Evolutionary conservation across 2,888 invertebrate genomes (phyloP).

Genomic region (Eilema griseolum): DNA sequence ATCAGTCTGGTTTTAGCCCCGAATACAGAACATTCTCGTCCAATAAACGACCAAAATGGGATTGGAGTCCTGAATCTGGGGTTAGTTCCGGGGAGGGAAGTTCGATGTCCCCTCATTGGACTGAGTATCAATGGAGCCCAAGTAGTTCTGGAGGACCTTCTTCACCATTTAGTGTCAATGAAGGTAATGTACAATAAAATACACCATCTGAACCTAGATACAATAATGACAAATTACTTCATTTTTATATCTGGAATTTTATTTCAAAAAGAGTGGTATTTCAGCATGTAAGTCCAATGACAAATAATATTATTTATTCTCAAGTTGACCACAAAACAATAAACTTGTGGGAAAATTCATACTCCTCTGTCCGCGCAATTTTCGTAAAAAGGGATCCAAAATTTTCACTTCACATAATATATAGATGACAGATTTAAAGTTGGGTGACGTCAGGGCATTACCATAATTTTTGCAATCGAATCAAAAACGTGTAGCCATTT

Average conservation of each 20-base stretch:
- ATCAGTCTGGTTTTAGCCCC: conserved; percentile 77
- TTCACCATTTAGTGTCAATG: conserved; percentile 78
- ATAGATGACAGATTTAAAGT: background rate
- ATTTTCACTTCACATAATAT: too few relatives aligned
- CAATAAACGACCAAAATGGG: conserved; percentile 67
- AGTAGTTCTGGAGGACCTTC: conserved; percentile 82
- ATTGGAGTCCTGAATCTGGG: conserved; percentile 82
- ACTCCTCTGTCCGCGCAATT: too few relatives aligned
- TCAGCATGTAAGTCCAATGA: too few relatives aligned
- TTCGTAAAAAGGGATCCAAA: too few relatives aligned
- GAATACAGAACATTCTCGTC: conserved; percentile 63
- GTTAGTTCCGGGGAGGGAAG: conserved; percentile 72
- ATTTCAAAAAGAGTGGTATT: background rate
- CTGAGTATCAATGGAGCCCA: conserved; percentile 86
- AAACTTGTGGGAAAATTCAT: too few relatives aligned
- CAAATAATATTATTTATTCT: too few relatives aligned
- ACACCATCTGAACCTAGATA: background rate
- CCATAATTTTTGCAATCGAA: too few relatives aligned
- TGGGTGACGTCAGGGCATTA: background rate
- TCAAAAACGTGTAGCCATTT: too few relatives aligned
- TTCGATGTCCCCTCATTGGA: conserved; percentile 72
- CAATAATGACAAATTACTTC: background rate
- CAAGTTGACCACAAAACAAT: too few relatives aligned
- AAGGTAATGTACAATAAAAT: conserved; percentile 58
- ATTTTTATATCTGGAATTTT: too few relatives aligned